These are phyloP conservation scores for Rhombomys opimus DNA, from an alignment of 2,113 vertebrate species.

Conservation along the genomic window DNA sequence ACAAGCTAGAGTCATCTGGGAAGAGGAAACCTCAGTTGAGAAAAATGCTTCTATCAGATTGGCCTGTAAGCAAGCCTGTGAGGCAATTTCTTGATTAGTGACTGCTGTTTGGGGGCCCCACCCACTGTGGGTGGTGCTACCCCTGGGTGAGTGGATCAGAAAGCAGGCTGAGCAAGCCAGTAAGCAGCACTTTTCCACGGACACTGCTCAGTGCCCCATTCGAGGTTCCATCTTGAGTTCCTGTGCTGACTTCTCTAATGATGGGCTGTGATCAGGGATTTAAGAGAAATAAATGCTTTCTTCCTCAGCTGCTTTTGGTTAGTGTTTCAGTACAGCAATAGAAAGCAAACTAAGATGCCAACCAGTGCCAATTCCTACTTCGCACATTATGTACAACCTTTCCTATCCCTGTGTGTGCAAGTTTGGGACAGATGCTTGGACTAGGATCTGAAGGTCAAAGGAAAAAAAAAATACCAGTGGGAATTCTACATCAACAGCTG, in stretches of 20 bases:
- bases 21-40: not conserved
- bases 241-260: not conserved
- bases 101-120: too few relatives aligned
- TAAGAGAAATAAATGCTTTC: not conserved
- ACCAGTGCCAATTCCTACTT: not conserved
- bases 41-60: not conserved
- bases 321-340: not conserved
- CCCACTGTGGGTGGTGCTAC: too few relatives aligned
- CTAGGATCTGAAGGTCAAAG: not conserved
- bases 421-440: not conserved
- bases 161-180: not conserved
- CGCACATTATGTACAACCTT: not conserved
- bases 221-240: not conserved
- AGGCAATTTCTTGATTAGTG: not conserved
- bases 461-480: not conserved
- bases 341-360: not conserved
- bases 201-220: not conserved
- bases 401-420: not conserved
- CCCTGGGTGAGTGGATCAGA: not conserved
- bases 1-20: not conserved
- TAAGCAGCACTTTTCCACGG: not conserved
- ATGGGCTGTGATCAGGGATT: not conserved
- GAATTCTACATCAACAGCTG: not conserved
- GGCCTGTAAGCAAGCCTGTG: not conserved
- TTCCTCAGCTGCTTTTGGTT: not conserved